phyloP scores from a whole-genome alignment of 1,140 invertebrate species.

The Bombus cullumanus region DNA sequence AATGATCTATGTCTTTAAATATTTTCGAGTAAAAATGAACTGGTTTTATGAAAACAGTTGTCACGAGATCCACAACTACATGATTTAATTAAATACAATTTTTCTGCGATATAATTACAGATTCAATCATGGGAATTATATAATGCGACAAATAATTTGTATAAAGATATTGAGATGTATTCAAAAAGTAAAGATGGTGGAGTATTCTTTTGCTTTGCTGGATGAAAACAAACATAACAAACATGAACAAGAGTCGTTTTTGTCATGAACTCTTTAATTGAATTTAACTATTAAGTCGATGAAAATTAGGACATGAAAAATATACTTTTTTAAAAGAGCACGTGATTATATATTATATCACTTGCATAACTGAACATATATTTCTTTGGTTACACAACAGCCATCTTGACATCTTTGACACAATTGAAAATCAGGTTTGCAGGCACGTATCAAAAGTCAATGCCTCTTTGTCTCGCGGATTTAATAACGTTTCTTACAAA shows the following conservation, averaged over 20 bases:
- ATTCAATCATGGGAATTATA: no score
- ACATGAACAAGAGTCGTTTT: not conserved
- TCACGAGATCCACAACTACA: no score
- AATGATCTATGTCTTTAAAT: not conserved
- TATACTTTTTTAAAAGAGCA: not conserved
- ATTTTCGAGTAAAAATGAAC: not conserved
- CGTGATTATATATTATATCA: no score
- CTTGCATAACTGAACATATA: no score
- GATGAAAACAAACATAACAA: not conserved
- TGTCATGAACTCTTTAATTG: not conserved
- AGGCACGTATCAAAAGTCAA: not conserved
- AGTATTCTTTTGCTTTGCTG: not conserved
- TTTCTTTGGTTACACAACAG: no score
- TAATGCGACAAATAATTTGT: no score
- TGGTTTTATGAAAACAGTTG: not conserved
- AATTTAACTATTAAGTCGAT: not conserved
- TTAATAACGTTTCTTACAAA: slow-evolving; percentile 19
- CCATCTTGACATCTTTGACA: not conserved
- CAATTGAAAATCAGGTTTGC: not conserved
- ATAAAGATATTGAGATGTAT: no score
- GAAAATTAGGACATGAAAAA: not conserved
- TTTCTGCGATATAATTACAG: not conserved
- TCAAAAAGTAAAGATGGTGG: no score
- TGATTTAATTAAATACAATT: not conserved
- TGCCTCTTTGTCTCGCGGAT: not conserved